These are phyloP conservation scores for Cinclus cinclus DNA, from an alignment of 2,113 vertebrate species.

Conservation along the genomic window DNA sequence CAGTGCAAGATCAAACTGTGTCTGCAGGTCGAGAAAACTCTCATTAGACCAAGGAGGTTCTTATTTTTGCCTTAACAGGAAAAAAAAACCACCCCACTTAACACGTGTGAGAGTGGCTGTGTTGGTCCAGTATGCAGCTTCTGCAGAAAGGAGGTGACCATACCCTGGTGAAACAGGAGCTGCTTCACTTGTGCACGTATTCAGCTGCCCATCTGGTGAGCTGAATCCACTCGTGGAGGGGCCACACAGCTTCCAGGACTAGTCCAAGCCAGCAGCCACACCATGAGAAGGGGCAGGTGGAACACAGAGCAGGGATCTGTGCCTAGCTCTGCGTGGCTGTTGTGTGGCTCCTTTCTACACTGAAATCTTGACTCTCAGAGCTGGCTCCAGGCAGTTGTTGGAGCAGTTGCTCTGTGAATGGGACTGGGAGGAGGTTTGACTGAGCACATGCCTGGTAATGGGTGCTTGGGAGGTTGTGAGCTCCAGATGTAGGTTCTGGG, in stretches of 20 bases:
- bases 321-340: not conserved
- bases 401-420: not conserved
- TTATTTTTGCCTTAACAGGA: not conserved
- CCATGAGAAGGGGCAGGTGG: not conserved
- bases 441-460: not conserved
- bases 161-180: not conserved
- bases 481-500: not conserved
- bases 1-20: not conserved
- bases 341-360: not conserved
- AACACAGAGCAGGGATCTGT: not conserved
- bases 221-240: accelerated
- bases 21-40: not conserved
- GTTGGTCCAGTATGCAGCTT: not conserved
- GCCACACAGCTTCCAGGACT: not conserved
- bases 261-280: accelerated
- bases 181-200: accelerated
- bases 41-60: not conserved
- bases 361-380: not conserved
- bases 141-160: not conserved
- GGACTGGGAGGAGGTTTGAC: not conserved
- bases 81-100: accelerated
- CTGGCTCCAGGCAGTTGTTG: not conserved
- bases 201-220: not conserved
- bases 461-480: not conserved
- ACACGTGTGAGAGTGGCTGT: not conserved